A percentile compares a stretch with the other conserved stretches of the same genome.
phyloP scores from a whole-genome alignment of 2,888 invertebrate species.

The Parnassius smintheus region DNA sequence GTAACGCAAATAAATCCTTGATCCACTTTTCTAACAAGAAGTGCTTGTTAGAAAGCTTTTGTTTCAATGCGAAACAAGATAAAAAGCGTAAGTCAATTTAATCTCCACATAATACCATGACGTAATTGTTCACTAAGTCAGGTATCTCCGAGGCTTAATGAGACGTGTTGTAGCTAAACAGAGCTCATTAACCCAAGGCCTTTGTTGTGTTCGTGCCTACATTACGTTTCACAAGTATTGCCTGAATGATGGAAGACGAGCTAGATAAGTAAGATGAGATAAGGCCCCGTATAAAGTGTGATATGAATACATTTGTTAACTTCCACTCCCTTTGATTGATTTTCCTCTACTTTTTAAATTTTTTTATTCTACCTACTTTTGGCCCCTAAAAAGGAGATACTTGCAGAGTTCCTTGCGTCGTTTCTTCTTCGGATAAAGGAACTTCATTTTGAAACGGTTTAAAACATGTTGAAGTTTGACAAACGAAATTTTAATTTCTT shows the following conservation, averaged over 20 bases:
- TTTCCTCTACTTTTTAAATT: no score
- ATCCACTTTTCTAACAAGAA: not conserved
- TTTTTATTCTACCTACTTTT: no score
- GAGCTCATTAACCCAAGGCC: not conserved
- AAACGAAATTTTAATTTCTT: no score
- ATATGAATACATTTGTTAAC: no score
- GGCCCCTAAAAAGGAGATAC: no score
- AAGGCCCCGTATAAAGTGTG: no score
- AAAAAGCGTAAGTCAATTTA: constrained; percentile 7
- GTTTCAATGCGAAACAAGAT: not conserved
- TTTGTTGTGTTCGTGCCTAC: not conserved
- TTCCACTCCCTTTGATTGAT: no score
- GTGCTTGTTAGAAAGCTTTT: not conserved
- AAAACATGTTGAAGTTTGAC: no score
- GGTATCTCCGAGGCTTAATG: constrained; percentile 1
- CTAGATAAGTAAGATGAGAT: not conserved
- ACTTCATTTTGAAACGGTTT: no score
- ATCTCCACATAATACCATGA: constrained; percentile 3
- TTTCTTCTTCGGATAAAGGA: no score
- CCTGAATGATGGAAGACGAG: not conserved
- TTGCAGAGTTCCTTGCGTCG: no score
- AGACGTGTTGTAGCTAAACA: not conserved
- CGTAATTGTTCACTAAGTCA: constrained; percentile 1
- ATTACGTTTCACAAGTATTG: not conserved
- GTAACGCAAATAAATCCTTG: not conserved